Evolutionary conservation across 2,113 vertebrate species (phyloP), one percentile per base, ranked within the genome.

Genomic region (Scalopus aquaticus): DNA sequence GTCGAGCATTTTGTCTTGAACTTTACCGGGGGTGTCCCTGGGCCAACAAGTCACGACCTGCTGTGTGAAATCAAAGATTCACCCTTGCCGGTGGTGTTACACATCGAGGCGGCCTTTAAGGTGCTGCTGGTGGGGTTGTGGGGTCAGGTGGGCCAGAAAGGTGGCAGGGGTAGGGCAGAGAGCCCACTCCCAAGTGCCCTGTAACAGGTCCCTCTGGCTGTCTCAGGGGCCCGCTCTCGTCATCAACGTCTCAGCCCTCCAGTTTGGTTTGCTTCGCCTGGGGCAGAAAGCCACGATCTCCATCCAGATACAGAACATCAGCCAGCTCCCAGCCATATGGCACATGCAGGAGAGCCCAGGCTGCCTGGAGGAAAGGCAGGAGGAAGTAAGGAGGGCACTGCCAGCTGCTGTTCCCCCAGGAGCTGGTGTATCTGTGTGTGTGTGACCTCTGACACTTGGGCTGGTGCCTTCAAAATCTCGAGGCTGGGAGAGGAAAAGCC

Each of bases 41-140:
- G 98, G 44, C 89, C 64, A 8, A 46, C 98, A 19, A 98, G 91
- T 77, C 93, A 83, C 94, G 98, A 97, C 69, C 97, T 99, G 94
- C 86, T 62, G 35, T 99, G 99, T 94, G 97, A 97, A 20, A 94
- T 99, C 70, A 94, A 97, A 73, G 96, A 98, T 49, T 98, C 97
- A 0, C 64, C 94, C 1, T 96, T 98, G 13, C 98, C 99, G 0
- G 96, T 99, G 72, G 92, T 97, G 9, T 89, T 99, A 64, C 96
- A 98, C 1, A 93, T 99, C 0, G 98, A 99, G 93, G 99, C 98
- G 6, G 97, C 98, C 56, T 99, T 99, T 96, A 99, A 99, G 99
- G 99, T 99, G 95, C 78, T 9, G 70, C 0, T 0, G 5, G 2
- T 0, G 15, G 54, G 24, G 24, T 28, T 1, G 39, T 30, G 42